Evolutionary conservation across 2,888 invertebrate genomes (phyloP).

Genomic region (Polietes domitor): DNA sequence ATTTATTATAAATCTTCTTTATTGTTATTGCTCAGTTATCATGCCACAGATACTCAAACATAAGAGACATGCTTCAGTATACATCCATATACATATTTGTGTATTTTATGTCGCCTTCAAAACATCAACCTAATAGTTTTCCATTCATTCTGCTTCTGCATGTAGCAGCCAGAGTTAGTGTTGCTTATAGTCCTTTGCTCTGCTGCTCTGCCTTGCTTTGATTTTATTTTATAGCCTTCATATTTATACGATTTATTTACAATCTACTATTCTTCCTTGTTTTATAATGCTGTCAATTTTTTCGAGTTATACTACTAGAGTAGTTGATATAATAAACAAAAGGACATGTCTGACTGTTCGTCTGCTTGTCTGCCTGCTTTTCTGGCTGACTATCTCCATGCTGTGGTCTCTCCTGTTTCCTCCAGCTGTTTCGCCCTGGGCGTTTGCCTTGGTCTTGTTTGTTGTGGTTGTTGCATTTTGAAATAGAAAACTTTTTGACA

Average conservation of each 20-base stretch:
- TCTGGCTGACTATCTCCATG: not conserved
- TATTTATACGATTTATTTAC: constrained; percentile 27
- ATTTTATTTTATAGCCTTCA: constrained; percentile 30
- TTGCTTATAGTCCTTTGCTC: constrained; percentile 5
- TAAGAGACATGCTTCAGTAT: not conserved
- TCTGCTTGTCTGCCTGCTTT: constrained; percentile 15
- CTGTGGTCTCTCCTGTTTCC: constrained; percentile 39
- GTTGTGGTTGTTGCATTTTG: constrained; percentile 43
- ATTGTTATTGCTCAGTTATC: constrained; percentile 17
- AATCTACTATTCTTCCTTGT: constrained; percentile 10
- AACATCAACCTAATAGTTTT: not conserved
- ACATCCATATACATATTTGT: not conserved
- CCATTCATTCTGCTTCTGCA: not conserved
- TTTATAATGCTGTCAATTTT: constrained; percentile 56
- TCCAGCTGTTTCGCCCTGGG: constrained; percentile 30
- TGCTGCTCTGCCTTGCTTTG: constrained; percentile 3
- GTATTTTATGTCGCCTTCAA: not conserved
- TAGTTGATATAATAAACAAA: constrained; percentile 21
- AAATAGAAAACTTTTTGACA: constrained; percentile 62
- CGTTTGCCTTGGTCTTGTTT: too few species aligned
- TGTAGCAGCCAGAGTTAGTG: not conserved
- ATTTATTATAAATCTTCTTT: not conserved
- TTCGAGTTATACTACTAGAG: not conserved
- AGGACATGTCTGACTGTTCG: constrained; percentile 34
- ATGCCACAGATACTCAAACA: not conserved